phyloP scores from a whole-genome alignment of 2,888 invertebrate species.

The Cryptus viduatorius region DNA sequence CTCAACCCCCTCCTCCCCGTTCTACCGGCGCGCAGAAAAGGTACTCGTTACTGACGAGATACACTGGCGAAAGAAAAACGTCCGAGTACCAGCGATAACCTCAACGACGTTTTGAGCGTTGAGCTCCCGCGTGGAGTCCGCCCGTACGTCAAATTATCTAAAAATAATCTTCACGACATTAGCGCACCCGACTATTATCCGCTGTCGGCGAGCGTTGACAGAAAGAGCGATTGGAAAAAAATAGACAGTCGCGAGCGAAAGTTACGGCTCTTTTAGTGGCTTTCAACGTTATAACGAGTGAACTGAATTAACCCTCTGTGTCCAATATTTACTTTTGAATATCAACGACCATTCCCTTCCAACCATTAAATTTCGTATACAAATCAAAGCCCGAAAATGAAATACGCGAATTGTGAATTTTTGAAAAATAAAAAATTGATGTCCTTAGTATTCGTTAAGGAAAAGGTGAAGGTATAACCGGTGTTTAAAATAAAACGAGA shows the following conservation, averaged over 20 bases:
- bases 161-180: not conserved
- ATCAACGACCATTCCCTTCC: not conserved
- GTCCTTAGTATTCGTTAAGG: not conserved
- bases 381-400: not conserved
- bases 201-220: constrained; percentile 15
- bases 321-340: not conserved
- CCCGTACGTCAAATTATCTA: constrained; percentile 12
- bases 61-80: constrained; percentile 8
- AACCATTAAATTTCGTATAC: not conserved
- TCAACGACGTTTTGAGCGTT: not conserved
- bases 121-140: not conserved
- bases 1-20: not conserved
- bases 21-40: not conserved
- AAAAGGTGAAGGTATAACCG: no score
- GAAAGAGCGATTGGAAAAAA: constrained; percentile 1
- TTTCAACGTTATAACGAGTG: no score
- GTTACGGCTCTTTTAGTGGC: not conserved
- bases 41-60: not conserved
- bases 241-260: not conserved
- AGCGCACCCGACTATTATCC: constrained; percentile 4
- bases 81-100: constrained; percentile 8
- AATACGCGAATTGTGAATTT: no score
- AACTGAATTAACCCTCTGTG: not conserved
- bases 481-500: no score
- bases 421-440: not conserved